Conservation (phyloP, 2,797 vertebrate species). For the Phaenicophaeus curvirostris region DNA sequence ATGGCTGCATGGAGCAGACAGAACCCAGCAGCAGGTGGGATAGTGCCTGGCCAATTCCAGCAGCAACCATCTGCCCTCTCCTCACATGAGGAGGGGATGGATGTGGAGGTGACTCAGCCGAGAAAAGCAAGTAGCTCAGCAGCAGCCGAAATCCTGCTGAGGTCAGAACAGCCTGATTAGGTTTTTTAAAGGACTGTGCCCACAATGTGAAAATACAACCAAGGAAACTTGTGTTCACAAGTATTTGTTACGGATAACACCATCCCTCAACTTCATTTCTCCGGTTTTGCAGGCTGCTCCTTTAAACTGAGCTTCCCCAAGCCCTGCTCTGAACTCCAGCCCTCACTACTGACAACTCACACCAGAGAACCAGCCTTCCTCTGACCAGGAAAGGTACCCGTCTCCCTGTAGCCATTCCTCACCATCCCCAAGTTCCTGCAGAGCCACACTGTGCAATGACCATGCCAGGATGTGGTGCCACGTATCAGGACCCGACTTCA, state of each 20-base stretch:
- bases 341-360: background rate
- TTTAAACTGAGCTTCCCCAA: background rate
- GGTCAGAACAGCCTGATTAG: background rate
- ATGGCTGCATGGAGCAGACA: background rate
- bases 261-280: background rate
- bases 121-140: background rate
- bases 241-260: background rate
- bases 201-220: background rate
- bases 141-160: background rate
- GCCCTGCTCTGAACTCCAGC: background rate
- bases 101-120: constrained; percentile 17
- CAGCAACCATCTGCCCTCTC: background rate
- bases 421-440: background rate
- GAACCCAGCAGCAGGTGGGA: background rate
- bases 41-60: background rate
- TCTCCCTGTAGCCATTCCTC: background rate
- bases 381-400: background rate
- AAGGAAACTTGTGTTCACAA: background rate
- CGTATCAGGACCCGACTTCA: background rate
- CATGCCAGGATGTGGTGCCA: fast-evolving
- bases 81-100: background rate
- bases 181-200: background rate
- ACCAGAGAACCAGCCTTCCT: background rate
- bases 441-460: background rate
- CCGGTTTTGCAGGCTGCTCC: background rate